Evolutionary conservation across 2,797 vertebrate species (phyloP).

Genomic region (Enteromius trimaculatus): DNA sequence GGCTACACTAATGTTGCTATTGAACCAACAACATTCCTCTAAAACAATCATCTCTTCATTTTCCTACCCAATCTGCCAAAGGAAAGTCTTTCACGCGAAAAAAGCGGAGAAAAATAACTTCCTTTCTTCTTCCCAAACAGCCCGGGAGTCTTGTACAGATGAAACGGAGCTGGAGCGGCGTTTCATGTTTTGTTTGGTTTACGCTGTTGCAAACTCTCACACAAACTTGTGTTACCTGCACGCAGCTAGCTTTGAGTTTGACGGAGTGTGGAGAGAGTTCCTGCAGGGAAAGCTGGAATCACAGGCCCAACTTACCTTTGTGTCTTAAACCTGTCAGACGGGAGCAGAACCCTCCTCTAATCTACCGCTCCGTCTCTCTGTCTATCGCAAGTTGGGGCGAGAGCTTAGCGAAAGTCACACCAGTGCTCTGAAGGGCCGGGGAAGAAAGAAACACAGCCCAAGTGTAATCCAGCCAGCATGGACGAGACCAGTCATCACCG

Average conservation of each 20-base stretch:
- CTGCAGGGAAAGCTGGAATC: conserved; percentile 51
- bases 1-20: conserved; percentile 79
- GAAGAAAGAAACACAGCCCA: conserved; percentile 42
- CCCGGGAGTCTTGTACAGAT: conserved; percentile 41
- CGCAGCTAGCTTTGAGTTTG: conserved; percentile 47
- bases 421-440: conserved; percentile 35
- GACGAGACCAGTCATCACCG: conserved; percentile 10
- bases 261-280: conserved; percentile 46
- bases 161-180: conserved; percentile 48
- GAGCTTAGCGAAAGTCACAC: conserved; percentile 54
- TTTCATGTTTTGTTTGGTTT: conserved; percentile 77
- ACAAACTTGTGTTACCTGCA: conserved; percentile 73
- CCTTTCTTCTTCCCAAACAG: conserved; percentile 64
- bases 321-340: conserved; percentile 46
- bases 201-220: conserved; percentile 63
- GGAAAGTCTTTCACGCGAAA: conserved; percentile 64
- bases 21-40: conserved; percentile 67
- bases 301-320: conserved; percentile 52
- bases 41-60: conserved; percentile 48
- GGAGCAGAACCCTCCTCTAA: conserved; percentile 49
- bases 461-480: conserved; percentile 23
- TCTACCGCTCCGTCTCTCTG: conserved; percentile 46
- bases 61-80: conserved; percentile 49
- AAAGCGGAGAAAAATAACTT: conserved; percentile 69
- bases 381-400: conserved; percentile 46